Base-by-base conservation (phyloP, 2,888 invertebrate species). In the Limnephilus rhombicus region DNA sequence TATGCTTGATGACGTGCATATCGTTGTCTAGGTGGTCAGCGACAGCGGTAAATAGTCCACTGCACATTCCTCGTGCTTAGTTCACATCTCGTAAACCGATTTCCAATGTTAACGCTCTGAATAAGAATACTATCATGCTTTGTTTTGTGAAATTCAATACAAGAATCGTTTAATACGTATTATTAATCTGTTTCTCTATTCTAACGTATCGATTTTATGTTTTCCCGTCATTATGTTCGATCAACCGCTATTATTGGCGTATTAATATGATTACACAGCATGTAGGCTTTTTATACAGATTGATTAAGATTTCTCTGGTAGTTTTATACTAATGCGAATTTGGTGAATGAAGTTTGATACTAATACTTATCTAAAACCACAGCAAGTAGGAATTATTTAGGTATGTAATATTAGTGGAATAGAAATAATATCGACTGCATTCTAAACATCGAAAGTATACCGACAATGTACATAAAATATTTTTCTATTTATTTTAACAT, bases 51-150 rank as follows among this genome's bases (percentile, higher is more conserved):
- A 68, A n/a, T 68, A 24, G 68, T 68, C 68, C 68, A 24, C 68
- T n/a, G 68, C 68, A 68, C 68, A 68, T 68, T 68, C 68, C 68
- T 68, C 68, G 2, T n/a, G 37, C 83, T 41, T 9, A 18, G 53
- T 87, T 87, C 53, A 87, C 29, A 87, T 87, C 49, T 53, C 87
- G 24, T 53, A 24, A 80, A 80, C 88, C 88, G 88, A 80, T 89
- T 86, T 86, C 49, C 86, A 41, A 45, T 18, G 41, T 68, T 89
- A 80, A 89, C 80, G 88, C 88, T 89, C 87, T 89, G n/a, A 34
- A 89, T 89, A 80, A 34, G 49, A 53, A 13, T 3, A 24, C 68
- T 68, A 68, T 9, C 68, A 68, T 68, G 68, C 68, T 68, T 68
- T n/a, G 68, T 68, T 68, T 68, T 68, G 68, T 68, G 68, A 68